Evolutionary conservation across 1,140 invertebrate genomes (phyloP), one percentile per base, ranked within the genome.

Genomic region (Solen grandis): DNA sequence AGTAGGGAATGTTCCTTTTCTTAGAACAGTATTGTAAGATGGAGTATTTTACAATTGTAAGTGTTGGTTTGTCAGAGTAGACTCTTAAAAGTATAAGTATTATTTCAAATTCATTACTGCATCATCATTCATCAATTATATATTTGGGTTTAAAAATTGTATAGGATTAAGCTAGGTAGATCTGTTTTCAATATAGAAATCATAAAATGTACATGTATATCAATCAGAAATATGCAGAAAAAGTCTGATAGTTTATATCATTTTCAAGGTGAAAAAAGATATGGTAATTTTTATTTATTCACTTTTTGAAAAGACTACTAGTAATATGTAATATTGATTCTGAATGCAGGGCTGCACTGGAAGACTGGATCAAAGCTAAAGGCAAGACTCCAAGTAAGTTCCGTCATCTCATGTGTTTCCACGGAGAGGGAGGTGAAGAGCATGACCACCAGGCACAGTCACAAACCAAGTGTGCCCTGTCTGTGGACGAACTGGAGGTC

Each of bases 381-480:
- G 83, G 83, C 5, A 78, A 62, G 16, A 86, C 85, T 16, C 85
- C 85, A 41, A 82, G 80, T 27, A 84, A 84, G 50, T 86, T 81
- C 69, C 60, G 83, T 2, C 85, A 86, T 66, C 66, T 86, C 35
- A 85, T 86, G 83, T 86, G 83, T 54, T 86, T 84, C 60, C 79
- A 83, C 77, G 82, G 29, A 29, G 22, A 86, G 19, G 16, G 55
- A 3, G 10, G 46, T 5, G 73, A 19, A 46, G 19, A 19, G 8
- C 19, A 19, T 46, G 41, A 46, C 19, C 8, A n/a, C 52, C 27
- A 33, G 13, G 55, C 41, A 29, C 78, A 84, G 38, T 75, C 82
- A 33, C 65, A 68, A 19, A 81, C 73, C 19, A 85, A 85, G 52
- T 65, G 57, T 36, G 50, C 31, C 16, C 35, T 86, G 3, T 77